Evolutionary conservation across 2,113 vertebrate species (phyloP), one percentile per base, ranked within the genome.

Genomic region (Bothrops jararaca): DNA sequence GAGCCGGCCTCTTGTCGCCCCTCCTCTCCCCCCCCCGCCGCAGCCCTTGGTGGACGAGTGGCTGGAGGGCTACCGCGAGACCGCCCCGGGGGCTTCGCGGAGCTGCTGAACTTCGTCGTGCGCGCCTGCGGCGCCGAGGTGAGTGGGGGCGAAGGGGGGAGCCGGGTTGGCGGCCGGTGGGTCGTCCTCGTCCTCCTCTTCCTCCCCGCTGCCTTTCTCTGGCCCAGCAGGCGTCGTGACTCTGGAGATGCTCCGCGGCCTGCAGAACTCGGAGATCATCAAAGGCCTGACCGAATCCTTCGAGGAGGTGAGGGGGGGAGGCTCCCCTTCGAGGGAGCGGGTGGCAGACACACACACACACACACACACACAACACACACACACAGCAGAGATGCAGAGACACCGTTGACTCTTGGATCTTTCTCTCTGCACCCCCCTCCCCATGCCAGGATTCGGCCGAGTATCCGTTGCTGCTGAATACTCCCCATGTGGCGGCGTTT

Each of bases 221-320:
- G 29, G 88, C 90, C 94, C 56, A 87, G 26, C 92, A 99, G 98
- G 98, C 80, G 95, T 96, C n/a, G 98, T 99, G 57, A 98, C 95
- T 88, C 95, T 92, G 58, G 97, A 98, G 95, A 99, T 99, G 98
- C 97, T 98, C 69, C 96, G 95, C 89, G 96, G 57, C 86, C 97
- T 98, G 98, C 97, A 98, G 93, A 98, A 99, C 90, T 98, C 98
- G 23, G 98, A 98, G 89, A 98, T 99, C 93, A 99, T 99, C 93
- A 95, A 96, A 93, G 96, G 94, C 34, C 96, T 99, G 91, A 99
- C 98, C 50, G 97, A 98, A 96, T 97, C 98, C 60, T 98, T 99
- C 93, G 97, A 98, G 93, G 98, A 99, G 98, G 98, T 98, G 92
- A 97, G 95, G 11, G 58, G 13, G 12, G 5, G 45, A 64, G 26